Percentiles rank a stretch among this genome's conserved stretches.
These are phyloP conservation scores for Andrena cerasifolii DNA, from an alignment of 1,140 invertebrate genomes.

Conservation along the genomic window DNA sequence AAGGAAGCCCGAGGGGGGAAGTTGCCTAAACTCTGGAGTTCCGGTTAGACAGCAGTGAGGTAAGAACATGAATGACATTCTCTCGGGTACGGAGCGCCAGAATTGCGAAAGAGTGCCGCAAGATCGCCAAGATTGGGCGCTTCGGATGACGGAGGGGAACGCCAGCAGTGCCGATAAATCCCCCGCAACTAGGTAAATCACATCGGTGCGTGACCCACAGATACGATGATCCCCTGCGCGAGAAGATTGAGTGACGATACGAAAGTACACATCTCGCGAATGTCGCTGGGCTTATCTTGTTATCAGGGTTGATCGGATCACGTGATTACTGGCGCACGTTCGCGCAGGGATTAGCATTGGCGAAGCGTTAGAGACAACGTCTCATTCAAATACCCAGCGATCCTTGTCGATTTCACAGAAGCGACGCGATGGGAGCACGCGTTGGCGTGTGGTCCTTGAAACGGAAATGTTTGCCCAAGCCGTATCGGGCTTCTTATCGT, in stretches of 20 bases:
- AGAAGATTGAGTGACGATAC: constrained; percentile 32
- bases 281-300: constrained; percentile 56
- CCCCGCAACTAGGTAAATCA: constrained; percentile 9
- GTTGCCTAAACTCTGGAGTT: too few species aligned
- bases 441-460: not conserved
- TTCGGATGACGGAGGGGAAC: not conserved
- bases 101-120: not conserved
- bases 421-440: not conserved
- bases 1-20: too few species aligned
- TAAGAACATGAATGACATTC: too few species aligned
- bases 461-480: constrained; percentile 4
- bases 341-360: constrained; percentile 14
- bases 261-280: constrained; percentile 17
- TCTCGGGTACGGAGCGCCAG: not conserved
- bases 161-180: not conserved
- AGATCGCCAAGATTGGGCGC: not conserved
- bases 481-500: constrained; percentile 17
- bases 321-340: constrained; percentile 46
- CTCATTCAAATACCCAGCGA: constrained; percentile 27
- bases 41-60: too few species aligned
- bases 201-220: constrained; percentile 33
- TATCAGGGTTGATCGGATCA: constrained; percentile 64
- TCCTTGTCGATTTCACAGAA: not conserved
- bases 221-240: constrained; percentile 33
- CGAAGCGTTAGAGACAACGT: not conserved